Evolutionary conservation across 2,888 invertebrate species (phyloP), one percentile per base, ranked within the genome.

Genomic region (Hylaea fasciaria): DNA sequence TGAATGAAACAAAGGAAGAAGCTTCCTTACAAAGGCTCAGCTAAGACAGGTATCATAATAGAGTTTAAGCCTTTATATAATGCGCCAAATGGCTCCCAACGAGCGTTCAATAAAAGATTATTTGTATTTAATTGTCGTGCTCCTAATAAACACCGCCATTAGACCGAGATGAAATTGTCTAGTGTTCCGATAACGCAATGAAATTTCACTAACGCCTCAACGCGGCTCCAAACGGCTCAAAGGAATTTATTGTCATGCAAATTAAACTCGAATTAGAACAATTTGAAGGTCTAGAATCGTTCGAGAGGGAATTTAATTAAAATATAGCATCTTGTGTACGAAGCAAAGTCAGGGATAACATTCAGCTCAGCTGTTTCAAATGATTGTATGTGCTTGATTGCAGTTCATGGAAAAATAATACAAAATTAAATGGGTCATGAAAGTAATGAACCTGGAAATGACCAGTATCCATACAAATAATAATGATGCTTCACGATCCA

Each of bases 111-210:
- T 62, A 53, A 64, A 61, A 54, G 17, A 51, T 66, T 51, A 62
- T 53, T 65, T 57, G 57, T 69, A 64, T 74, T 73, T 70, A 70
- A 71, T 74, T 71, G 68, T 57, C 65, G 66, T 66, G 63, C 68
- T 71, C 63, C 64, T 71, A 71, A 76, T 74, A 78, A 77, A 72
- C 72, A 71, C 65, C 55, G 44, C 57, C 70, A 69, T 74, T 78
- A 72, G 76, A 63, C 70, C 76, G 69, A 73, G 72, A 71, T 66
- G 65, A 59, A 73, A 77, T 76, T 76, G 74, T 72, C 70, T 70
- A 69, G 66, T 67, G 73, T 70, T 70, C 66, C 72, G 73, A 78
- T 74, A 74, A 73, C 70, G 74, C 77, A 78, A 80, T 77, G 74
- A 77, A 77, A 77, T 77, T 79, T 78, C 76, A 77, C 76, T 68